Base-by-base conservation (phyloP, 2,113 vertebrate genomes). In the Pelvicachromis taeniatus region DNA sequence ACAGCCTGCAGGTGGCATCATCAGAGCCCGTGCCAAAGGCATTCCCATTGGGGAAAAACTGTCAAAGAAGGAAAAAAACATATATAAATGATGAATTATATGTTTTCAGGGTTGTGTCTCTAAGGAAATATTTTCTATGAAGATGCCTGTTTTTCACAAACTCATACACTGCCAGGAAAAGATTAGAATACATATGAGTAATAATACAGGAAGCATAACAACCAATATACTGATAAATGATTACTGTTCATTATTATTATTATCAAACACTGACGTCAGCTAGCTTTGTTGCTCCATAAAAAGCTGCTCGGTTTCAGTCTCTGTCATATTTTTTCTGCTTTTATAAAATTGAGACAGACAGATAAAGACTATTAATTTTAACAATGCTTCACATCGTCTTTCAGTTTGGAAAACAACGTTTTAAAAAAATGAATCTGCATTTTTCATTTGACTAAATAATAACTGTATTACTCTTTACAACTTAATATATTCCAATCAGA, bases 31-130 rank as follows among this genome's bases (percentile, higher is more conserved):
- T 99, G 82, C 98, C 97, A 80, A 99, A 99, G 2, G 98, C 98
- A 2, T 99, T 97, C 2, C 98, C 98, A 1, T 97, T 99, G 1
- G 98, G 98, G 90, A 99, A 99, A 80, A 99, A 99, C 98, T 99
- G 61, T 7, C 54, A 42, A 12, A 9, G 75, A 31, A 21, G 19
- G 59, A n/a, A 29, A 7, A 12, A 7, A 17, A 1, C 4, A 31
- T 21, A 63, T 11, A 13, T 31, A 19, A 79, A 14, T 26, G 11
- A 13, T 53, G 7, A 53, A 52, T 61, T 14, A 77, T 3, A 7
- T 0, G 31, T 42, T 78, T 58, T 17, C 33, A 7, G 10, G 3
- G n/a, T 2, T 38, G 5, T 3, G 50, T n/a, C n/a, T 58, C 23
- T 48, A 73, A 29, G 40, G 38, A 70, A 6, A 42, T 48, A 2